Base-by-base conservation (phyloP, 2,888 invertebrate genomes). In the Ormia ochracea region DNA sequence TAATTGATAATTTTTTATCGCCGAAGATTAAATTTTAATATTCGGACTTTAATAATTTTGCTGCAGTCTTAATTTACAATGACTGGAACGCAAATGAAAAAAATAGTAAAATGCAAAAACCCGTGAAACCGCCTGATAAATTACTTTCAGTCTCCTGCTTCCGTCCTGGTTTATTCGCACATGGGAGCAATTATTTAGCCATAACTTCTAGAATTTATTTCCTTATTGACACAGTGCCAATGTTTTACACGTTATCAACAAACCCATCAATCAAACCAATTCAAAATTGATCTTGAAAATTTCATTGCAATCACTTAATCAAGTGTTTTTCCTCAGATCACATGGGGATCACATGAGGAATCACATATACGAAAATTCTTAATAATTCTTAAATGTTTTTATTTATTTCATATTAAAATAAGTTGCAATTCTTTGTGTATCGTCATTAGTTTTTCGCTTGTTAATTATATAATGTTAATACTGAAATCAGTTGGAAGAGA, bases 261-360 rank as follows among this genome's bases (percentile, higher is more conserved):
- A 56, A 76, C 61, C 68, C 76, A 69, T 75, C 68, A 69, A 75
- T 75, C 68, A 75, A 75, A 69, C 14, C 7, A 41, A 17, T 12
- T 43, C 43, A 54, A 45, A 68, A 61, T 38, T 63, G 68, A 61
- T 61, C 45, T 45, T 69, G 69, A 69, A 61, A 68, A 61, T 61
- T 69, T 58, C 23, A 45, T 50, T 78, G 48, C 56, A 61, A 68
- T 73, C 50, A 69, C 6, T 38, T 31, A 5, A 17, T 45, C 4
- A 72, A 68, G 66, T 78, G 69, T 61, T 68, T 78, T 69, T 78
- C 26, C 17, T 12, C 21, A 68, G 78, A 69, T 74, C 4, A 28
- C 52, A 66, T 9, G n/a, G 1, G 3, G 3, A n/a, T n/a, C 17
- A 23, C 3, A 23, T 41, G 21, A 41, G 23, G 23, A n/a, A 23